Evolutionary conservation across 1,140 invertebrate species (phyloP), one percentile per base, ranked within the genome.

Genomic region (Proctacanthus coquilletti): DNA sequence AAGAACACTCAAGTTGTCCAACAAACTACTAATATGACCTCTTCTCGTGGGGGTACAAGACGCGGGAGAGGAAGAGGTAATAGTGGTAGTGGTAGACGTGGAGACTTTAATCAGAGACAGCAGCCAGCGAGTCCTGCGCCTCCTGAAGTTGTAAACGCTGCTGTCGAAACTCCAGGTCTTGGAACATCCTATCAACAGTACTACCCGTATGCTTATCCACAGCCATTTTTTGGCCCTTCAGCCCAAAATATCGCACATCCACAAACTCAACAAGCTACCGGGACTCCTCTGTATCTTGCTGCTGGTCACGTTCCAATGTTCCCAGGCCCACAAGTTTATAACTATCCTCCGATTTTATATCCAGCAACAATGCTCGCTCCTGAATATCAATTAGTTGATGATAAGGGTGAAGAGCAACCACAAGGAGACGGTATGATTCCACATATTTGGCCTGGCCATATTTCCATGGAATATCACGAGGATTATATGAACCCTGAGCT

Each of bases 401-500:
- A 49, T 17, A n/a, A n/a, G n/a, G 51, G 54, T 36, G 47, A 45
- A 4, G 41, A 34, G 5, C 47, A 50, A 18, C 35, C 27, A 1
- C 14, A 40, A 10, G 52, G 51, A 21, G 55, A 57, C 17, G 44
- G 50, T 36, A 41, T 50, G 17, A 43, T 43, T 11, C 45, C 46
- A 4, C 40, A 33, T 10, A 34, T 58, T 3, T 58, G 55, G 55
- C 18, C 45, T 14, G 6, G n/a, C n/a, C 6, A 25, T 8, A 25
- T 25, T 25, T 40, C 39, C 4, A 46, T 43, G 9, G 52, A 54
- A 39, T 57, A 53, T 39, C 29, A 48, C 10, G 54, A 57, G 5
- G 55, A 53, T 2, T 57, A 52, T 34, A 47, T 35, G 47, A 54
- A n/a, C n/a, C n/a, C n/a, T n/a, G n/a, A n/a, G n/a, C n/a, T n/a